These are phyloP conservation scores for Brachionus paranguensis DNA, from an alignment of 1,140 invertebrate species.

Conservation along the genomic window DNA sequence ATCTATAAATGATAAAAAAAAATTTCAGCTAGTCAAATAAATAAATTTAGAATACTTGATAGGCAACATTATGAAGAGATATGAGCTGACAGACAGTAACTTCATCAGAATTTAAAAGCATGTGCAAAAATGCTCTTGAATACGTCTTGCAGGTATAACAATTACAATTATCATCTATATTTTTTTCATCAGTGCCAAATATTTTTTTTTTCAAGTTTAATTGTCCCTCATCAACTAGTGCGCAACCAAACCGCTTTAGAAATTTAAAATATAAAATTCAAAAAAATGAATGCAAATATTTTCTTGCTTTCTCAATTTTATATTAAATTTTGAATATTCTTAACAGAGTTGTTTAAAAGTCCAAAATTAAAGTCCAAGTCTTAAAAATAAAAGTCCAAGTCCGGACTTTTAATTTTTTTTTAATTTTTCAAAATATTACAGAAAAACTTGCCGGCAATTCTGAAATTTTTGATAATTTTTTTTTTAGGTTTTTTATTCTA, in stretches of 20 bases:
- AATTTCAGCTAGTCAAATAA: background rate
- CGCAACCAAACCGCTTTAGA: conserved; percentile 83
- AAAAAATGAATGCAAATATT: background rate
- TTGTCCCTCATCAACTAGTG: conserved; percentile 70
- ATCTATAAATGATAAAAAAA: background rate
- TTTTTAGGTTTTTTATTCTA: too few species aligned
- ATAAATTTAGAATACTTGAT: conserved; percentile 61
- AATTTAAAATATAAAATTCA: background rate
- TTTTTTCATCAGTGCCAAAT: conserved; percentile 71
- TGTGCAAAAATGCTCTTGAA: conserved; percentile 78
- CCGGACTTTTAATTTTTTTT: too few species aligned
- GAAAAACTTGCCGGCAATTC: too few species aligned
- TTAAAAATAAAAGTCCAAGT: too few species aligned
- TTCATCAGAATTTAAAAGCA: conserved; percentile 71
- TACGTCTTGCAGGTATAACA: conserved; percentile 85
- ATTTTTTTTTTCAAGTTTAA: conserved; percentile 73
- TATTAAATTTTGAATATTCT: too few species aligned
- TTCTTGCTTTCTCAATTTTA: too few species aligned
- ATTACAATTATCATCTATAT: conserved; percentile 77
- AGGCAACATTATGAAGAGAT: conserved; percentile 81
- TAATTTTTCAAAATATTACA: too few species aligned
- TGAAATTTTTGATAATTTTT: too few species aligned
- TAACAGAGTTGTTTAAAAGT: too few species aligned
- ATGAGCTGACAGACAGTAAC: conserved; percentile 86
- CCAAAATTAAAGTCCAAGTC: conserved; percentile 82